Evolutionary conservation across 2,797 vertebrate species (phyloP).

Genomic region (Crenichthys baileyi): DNA sequence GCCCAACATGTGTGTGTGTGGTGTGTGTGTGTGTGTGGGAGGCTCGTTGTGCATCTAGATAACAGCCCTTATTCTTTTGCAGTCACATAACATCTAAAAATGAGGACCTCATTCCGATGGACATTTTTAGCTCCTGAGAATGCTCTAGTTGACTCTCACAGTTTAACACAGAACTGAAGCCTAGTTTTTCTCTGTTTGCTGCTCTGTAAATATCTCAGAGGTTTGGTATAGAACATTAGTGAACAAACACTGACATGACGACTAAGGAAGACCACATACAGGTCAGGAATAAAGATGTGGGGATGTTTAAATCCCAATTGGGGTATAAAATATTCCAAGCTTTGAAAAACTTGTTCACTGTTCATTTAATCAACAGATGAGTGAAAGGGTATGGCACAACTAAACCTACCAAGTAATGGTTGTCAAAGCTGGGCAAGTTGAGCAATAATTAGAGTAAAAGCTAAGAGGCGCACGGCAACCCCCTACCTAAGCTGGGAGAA

Average conservation of each 20-base stretch:
- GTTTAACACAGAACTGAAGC: background rate
- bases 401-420: too few species aligned
- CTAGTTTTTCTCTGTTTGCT: background rate
- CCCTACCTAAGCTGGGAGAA: too few species aligned
- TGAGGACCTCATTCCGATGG: constrained; percentile 20
- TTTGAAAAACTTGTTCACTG: too few species aligned
- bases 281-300: background rate
- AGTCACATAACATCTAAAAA: constrained; percentile 17
- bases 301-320: background rate
- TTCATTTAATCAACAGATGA: too few species aligned
- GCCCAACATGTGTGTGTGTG: constrained; percentile 3
- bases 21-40: background rate
- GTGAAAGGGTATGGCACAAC: too few species aligned
- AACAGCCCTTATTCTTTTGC: constrained; percentile 22
- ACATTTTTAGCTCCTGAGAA: constrained; percentile 23
- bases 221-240: background rate
- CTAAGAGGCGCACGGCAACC: too few species aligned
- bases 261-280: background rate
- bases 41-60: constrained; percentile 26
- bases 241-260: background rate
- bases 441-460: too few species aligned
- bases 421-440: too few species aligned
- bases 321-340: background rate
- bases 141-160: background rate
- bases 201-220: background rate